These are phyloP conservation scores for Drosophila santomea DNA, from an alignment of 1,140 invertebrate genomes.

Conservation along the genomic window DNA sequence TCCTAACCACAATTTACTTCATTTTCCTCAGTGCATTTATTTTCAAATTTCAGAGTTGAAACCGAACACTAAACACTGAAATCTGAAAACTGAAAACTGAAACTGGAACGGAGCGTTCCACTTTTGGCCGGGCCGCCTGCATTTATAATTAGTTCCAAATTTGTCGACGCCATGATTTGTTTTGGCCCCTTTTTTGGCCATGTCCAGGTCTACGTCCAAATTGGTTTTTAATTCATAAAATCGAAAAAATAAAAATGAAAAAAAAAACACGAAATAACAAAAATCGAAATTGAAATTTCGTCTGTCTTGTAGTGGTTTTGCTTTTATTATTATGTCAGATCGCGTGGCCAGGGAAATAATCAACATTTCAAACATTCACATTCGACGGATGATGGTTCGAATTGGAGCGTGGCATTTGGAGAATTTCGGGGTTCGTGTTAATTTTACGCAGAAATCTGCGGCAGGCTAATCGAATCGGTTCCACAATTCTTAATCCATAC, in stretches of 20 bases:
- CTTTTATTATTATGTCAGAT: conserved; percentile 33
- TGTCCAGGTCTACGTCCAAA: conserved; percentile 70
- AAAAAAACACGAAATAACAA: no score
- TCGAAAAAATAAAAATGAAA: no score
- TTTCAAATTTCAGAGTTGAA: conserved; percentile 7
- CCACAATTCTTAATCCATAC: conserved; percentile 2
- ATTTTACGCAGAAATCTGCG: conserved; percentile 39
- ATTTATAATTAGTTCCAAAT: conserved; percentile 82
- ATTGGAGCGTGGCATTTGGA: conserved; percentile 31
- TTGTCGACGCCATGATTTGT: conserved; percentile 66
- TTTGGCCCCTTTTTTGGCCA: conserved; percentile 50
- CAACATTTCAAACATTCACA: conserved; percentile 32
- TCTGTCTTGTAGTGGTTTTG: not conserved
- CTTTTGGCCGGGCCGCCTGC: conserved; percentile 65
- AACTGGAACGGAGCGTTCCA: conserved; percentile 47
- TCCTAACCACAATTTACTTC: not conserved
- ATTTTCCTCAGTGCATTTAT: not conserved
- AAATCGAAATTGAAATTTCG: no score
- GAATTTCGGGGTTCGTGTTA: conserved; percentile 36
- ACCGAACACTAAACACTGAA: conserved; percentile 8
- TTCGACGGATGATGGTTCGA: conserved; percentile 13
- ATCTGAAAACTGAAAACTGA: conserved; percentile 40
- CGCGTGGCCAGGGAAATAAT: conserved; percentile 23
- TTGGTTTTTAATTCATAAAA: conserved; percentile 74
- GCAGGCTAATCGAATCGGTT: conserved; percentile 35